Evolutionary conservation across 2,797 vertebrate genomes (phyloP).

Genomic region (Avahi laniger): DNA sequence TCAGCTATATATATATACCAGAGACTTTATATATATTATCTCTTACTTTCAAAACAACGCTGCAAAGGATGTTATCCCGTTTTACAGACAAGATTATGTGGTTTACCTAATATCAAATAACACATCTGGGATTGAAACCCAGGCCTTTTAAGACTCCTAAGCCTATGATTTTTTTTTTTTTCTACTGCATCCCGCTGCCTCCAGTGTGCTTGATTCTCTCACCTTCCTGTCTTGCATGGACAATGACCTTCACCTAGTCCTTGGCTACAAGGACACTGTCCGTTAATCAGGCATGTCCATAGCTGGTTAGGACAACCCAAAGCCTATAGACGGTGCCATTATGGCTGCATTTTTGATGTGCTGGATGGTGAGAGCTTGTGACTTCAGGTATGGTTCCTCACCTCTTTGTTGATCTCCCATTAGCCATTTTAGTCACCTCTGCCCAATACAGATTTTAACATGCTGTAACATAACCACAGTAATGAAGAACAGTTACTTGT

Average conservation of each 20-base stretch:
- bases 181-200: neutral
- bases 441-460: neutral
- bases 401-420: neutral
- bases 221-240: neutral
- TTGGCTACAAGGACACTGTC: neutral
- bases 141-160: neutral
- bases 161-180: neutral
- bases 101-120: neutral
- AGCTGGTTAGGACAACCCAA: neutral
- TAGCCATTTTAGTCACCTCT: neutral
- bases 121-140: neutral
- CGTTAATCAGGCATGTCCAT: neutral
- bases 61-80: neutral
- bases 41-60: slow-evolving; percentile 19
- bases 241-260: neutral
- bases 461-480: neutral
- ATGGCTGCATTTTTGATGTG: neutral
- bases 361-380: neutral
- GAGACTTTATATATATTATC: neutral
- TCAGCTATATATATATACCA: neutral
- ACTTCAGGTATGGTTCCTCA: neutral
- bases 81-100: neutral
- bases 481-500: neutral
- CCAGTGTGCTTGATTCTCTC: neutral
- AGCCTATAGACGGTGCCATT: neutral